Evolutionary conservation across 1,140 invertebrate species (phyloP), one percentile per base, ranked within the genome.

Genomic region (Papilio aristodemus): DNA sequence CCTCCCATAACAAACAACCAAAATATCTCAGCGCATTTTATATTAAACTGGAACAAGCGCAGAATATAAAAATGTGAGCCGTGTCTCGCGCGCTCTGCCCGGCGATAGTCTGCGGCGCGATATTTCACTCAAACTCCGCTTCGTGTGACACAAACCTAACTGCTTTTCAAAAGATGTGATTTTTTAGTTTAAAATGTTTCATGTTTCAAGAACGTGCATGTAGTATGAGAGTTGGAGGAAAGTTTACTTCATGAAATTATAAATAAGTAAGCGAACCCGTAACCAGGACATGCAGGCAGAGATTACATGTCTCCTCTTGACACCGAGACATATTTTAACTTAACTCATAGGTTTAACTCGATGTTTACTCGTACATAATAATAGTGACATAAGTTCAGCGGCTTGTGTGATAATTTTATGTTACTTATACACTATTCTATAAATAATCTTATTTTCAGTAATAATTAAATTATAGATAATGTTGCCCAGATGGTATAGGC

Each of bases 121-220:
- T 54, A 54, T 54, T 54, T 54, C 46, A 54, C 46, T 54, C 46
- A 54, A 17, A 22, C 11, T 19, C 10, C 46, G 46, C 46, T 22
- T 10, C 46, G 46, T 54, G 46, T 54, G 46, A 54, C 46, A 54
- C 46, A 22, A 22, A 54, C 46, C 46, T 54, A 54, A 54, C 46
- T 54, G 5, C 17, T 54, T 54, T 54, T 54, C 46, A 22, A 25
- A 54, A 54, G 17, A 11, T 54, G 10, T 11, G 46, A 54, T 54
- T 54, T 50, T 50, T 54, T 54, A 22, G 0, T 54, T 46, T 46
- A 17, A 14, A 41, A 50, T 54, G 2, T 54, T 19, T 46, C n/a
- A n/a, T 17, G 14, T 17, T 17, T 17, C 14, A 43, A 13, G n/a
- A n/a, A n/a, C 13, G 4, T 41, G n/a, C 9, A 41, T 1, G 11